A percentile compares a stretch with the other conserved stretches of the same genome.
Conservation (phyloP, 2,113 vertebrate species). For the Platycercus adscitus region DNA sequence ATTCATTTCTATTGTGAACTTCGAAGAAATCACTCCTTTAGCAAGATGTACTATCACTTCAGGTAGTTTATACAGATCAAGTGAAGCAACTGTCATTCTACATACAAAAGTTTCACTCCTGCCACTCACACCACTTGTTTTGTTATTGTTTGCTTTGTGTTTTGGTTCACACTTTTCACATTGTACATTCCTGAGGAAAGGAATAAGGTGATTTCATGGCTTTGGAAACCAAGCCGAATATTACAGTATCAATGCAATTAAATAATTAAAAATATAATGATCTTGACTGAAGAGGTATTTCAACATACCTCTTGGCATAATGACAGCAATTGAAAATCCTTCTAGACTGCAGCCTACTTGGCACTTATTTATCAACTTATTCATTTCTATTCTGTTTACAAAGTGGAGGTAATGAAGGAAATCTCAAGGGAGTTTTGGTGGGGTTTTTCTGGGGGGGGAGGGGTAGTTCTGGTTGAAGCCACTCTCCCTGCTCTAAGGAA, state of each 20-base stretch:
- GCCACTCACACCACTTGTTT: not conserved
- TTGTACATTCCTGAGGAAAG: not conserved
- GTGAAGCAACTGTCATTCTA: not conserved
- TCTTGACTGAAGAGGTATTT: slow-evolving; percentile 65
- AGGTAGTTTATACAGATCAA: not conserved
- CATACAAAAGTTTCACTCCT: fast-evolving
- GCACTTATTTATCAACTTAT: slow-evolving; percentile 21
- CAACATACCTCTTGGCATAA: slow-evolving; percentile 44
- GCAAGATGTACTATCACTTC: not conserved
- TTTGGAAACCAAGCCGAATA: not conserved
- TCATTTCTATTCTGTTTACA: slow-evolving; percentile 40
- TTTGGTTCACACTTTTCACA: not conserved
- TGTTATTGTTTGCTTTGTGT: not conserved
- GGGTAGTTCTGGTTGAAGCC: not conserved
- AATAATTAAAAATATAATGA: slow-evolving; percentile 52
- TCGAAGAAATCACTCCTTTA: not conserved
- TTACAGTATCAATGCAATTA: not conserved
- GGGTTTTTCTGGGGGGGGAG: not conserved
- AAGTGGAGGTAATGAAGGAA: slow-evolving; percentile 18
- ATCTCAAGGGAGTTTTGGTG: not conserved
- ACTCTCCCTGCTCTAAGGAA: not conserved
- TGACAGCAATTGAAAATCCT: slow-evolving; percentile 19
- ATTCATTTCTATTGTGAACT: not conserved
- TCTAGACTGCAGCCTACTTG: slow-evolving; percentile 5
- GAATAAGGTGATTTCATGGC: not conserved